Base-by-base conservation (phyloP, 92 coral and sea anemone species). In the Zoanthus sansibaricus region DNA sequence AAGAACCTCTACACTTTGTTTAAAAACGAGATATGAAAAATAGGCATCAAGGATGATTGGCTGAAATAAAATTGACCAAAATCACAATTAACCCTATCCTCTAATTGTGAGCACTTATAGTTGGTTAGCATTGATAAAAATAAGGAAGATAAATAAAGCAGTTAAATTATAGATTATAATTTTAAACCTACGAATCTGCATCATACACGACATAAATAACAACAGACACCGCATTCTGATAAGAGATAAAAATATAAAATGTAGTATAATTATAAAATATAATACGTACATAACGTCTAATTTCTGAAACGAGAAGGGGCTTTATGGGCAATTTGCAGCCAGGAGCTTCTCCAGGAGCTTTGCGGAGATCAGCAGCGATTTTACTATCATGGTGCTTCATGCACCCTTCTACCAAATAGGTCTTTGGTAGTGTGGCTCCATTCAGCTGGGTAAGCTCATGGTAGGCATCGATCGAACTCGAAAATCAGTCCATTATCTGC, bases 271-370 rank as follows among this genome's bases (percentile, higher is more conserved):
- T 56, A 56, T 56, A 56, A 56, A 56, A 56, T 56, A 12, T 56
- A 56, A 56, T 71, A 71, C 76, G 0, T 45, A 12, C 76, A 30
- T 71, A 71, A 45, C 16, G 48, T 71, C 9, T 71, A 45, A 71
- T 71, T 71, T 71, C 49, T 71, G 76, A 14, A 45, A 71, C n/a
- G 47, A 71, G 5, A 17, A 71, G 76, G n/a, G 76, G 76, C 47
- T 71, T 71, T 71, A 71, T 71, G 16, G 76, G 48, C 76, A 71
- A 16, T 45, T 71, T 46, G 47, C 76, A 71, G 76, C 76, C 51
- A 45, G 47, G 48, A 71, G 75, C 17, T 6, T 71, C 48, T 45
- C 48, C 76, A 32, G 75, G 75, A 25, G 75, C 31, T 25, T 42
- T 45, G 31, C 73, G 31, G 37, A 69, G 20, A 9, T 69, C 73